Conservation (phyloP, 2,113 vertebrate species). For the Pristiophorus japonicus region DNA sequence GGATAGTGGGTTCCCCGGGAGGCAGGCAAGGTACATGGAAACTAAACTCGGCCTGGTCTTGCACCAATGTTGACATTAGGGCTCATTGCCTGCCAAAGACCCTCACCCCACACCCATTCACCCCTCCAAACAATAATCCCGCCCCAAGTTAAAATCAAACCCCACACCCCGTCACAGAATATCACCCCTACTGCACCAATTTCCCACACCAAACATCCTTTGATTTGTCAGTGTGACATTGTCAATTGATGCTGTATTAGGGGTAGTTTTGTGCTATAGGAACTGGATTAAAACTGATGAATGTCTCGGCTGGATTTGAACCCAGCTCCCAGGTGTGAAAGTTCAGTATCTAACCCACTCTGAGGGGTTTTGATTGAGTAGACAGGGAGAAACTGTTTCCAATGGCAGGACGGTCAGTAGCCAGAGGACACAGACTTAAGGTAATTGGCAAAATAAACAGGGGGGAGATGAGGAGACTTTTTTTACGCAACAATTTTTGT, state of each 20-base stretch:
- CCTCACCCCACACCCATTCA: too few relatives aligned
- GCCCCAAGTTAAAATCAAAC: background rate
- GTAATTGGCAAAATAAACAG: background rate
- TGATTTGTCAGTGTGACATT: background rate
- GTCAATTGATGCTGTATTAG: too few relatives aligned
- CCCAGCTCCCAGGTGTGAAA: background rate
- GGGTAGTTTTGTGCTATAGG: too few relatives aligned
- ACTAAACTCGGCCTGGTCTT: background rate
- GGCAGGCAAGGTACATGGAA: background rate
- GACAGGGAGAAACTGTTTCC: background rate
- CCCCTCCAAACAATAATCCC: background rate
- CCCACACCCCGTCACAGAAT: background rate
- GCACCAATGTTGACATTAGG: too few relatives aligned
- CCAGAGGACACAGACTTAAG: background rate
- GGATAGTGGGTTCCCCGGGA: background rate
- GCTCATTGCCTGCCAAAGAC: too few relatives aligned
- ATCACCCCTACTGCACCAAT: background rate
- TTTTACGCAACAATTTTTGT: background rate
- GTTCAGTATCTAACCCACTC: background rate
- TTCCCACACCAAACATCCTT: background rate
- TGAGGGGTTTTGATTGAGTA: background rate
- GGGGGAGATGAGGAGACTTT: background rate
- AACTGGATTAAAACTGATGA: too few relatives aligned
- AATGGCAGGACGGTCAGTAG: background rate
- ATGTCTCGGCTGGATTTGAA: background rate